phyloP scores from a whole-genome alignment of 2,113 vertebrate genomes.

The Apaloderma vittatum region DNA sequence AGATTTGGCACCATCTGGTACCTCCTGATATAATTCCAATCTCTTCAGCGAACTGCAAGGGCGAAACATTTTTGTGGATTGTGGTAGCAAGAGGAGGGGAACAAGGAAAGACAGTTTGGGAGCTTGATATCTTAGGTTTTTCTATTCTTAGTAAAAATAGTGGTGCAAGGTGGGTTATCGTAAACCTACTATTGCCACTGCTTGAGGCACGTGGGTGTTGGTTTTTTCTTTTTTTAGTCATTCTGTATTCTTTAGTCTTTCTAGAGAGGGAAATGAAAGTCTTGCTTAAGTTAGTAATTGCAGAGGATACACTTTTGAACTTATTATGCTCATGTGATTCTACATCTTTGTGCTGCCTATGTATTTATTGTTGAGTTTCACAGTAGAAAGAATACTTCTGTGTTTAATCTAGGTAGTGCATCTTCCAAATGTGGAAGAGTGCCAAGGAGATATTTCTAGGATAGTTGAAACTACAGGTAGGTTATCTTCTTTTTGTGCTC shows the following conservation, averaged over 20 bases:
- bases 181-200: not conserved
- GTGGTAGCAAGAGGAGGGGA: not conserved
- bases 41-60: not conserved
- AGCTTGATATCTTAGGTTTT: not conserved
- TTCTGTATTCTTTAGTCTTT: not conserved
- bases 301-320: not conserved
- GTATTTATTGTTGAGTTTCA: not conserved
- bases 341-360: not conserved
- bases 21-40: not conserved
- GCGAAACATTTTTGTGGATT: not conserved
- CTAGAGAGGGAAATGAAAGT: not conserved
- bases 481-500: not conserved
- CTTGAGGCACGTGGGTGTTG: not conserved
- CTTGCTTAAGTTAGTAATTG: not conserved
- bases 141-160: not conserved
- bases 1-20: not conserved
- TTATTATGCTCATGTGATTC: not conserved
- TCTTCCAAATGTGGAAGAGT: not conserved
- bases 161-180: not conserved
- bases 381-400: not conserved
- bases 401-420: not conserved
- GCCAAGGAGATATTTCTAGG: not conserved
- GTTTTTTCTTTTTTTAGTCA: not conserved
- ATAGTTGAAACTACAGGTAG: not conserved
- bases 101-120: not conserved